Evolutionary conservation across 2,888 invertebrate genomes (phyloP).

Genomic region (Yponomeuta malinellus): DNA sequence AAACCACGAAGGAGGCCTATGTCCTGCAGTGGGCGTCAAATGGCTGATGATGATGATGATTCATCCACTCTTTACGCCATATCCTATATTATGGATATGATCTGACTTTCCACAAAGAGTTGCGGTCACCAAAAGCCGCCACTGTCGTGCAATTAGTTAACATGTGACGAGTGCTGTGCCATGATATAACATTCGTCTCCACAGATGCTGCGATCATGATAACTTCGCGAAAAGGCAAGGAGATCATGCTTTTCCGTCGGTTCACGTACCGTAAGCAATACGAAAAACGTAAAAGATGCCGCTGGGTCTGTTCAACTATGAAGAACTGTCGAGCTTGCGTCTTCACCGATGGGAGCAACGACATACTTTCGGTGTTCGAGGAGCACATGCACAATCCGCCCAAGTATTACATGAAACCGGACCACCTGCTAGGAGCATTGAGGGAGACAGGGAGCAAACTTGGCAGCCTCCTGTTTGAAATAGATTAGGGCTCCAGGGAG

Average conservation of each 20-base stretch:
- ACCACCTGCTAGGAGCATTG: slow-evolving; percentile 50
- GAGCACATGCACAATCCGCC: slow-evolving; percentile 59
- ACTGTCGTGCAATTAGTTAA: too few relatives aligned
- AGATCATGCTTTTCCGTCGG: slow-evolving; percentile 55
- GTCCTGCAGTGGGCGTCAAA: too few relatives aligned
- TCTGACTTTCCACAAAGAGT: too few relatives aligned
- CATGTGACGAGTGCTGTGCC: too few relatives aligned
- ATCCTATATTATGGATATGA: too few relatives aligned
- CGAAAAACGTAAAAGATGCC: slow-evolving; percentile 34
- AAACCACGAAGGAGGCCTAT: too few relatives aligned
- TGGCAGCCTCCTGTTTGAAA: too few relatives aligned
- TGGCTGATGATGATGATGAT: too few relatives aligned
- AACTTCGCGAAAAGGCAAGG: slow-evolving; percentile 64
- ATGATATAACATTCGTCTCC: neutral
- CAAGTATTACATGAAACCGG: slow-evolving; percentile 58
- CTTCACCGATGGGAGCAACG: slow-evolving; percentile 49
- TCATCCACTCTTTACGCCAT: too few relatives aligned
- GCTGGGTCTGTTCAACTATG: slow-evolving; percentile 62
- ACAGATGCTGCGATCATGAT: slow-evolving; percentile 54
- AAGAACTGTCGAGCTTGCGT: slow-evolving; percentile 60
- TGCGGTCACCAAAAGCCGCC: too few relatives aligned
- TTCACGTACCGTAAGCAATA: slow-evolving; percentile 64
- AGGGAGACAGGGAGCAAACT: slow-evolving; percentile 26
- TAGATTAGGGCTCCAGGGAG: too few relatives aligned
- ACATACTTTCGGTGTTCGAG: slow-evolving; percentile 45